These are phyloP conservation scores for Engraulis encrasicolus DNA, from an alignment of 2,113 vertebrate species.

Conservation along the genomic window DNA sequence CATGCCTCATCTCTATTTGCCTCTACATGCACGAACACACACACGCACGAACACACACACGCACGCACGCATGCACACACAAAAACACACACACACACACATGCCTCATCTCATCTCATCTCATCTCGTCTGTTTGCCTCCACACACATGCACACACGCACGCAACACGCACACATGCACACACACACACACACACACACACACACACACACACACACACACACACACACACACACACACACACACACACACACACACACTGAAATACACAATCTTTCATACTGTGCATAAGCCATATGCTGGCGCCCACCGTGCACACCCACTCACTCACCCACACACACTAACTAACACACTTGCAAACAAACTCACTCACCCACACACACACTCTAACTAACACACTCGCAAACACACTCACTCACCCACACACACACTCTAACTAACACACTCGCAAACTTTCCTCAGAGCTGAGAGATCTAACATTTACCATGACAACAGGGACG, in stretches of 20 bases:
- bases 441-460: background rate
- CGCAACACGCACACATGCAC: no score
- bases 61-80: conserved; percentile 18
- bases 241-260: conserved; percentile 21
- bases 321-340: background rate
- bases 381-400: background rate
- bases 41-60: conserved; percentile 12
- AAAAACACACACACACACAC: background rate
- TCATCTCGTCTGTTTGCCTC: no score
- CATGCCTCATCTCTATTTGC: no score
- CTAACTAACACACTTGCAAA: background rate
- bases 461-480: background rate
- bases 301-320: background rate
- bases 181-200: conserved; percentile 28
- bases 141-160: conserved; percentile 32
- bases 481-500: background rate
- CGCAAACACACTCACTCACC: background rate
- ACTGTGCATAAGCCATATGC: background rate
- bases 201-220: conserved; percentile 16
- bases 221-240: conserved; percentile 24
- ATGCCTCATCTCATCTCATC: no score
- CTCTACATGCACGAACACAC: conserved; percentile 29
- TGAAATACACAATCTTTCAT: background rate
- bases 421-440: background rate
- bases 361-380: no score